Conservation (phyloP, 2,113 vertebrate genomes). For the Gnathonemus longibarbis region DNA sequence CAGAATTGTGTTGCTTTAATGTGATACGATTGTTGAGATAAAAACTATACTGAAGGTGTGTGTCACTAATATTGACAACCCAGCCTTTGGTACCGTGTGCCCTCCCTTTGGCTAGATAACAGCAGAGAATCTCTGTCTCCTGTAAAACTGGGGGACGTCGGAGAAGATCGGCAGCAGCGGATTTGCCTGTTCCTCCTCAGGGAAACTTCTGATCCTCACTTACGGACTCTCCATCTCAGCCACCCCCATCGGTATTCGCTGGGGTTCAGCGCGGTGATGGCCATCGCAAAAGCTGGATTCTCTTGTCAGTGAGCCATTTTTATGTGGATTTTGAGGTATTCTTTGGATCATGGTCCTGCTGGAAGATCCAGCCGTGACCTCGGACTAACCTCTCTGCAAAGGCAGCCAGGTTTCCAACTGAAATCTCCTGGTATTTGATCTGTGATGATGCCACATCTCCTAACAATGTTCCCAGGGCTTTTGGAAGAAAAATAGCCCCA, state of each 20-base stretch:
- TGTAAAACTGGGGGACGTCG: neutral
- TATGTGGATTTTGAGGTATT: conserved; percentile 2
- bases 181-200: neutral
- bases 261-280: neutral
- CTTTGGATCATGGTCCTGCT: neutral
- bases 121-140: neutral
- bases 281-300: neutral
- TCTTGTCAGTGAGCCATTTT: neutral
- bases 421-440: neutral
- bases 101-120: neutral
- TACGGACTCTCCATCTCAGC: neutral
- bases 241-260: neutral
- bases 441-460: conserved; percentile 1
- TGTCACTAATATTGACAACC: neutral
- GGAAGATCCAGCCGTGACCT: neutral
- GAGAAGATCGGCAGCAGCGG: neutral
- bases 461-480: neutral
- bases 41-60: neutral
- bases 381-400: neutral
- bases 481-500: neutral
- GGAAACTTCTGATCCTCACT: neutral
- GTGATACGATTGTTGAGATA: neutral
- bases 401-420: neutral
- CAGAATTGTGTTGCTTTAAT: neutral
- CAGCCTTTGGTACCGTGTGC: neutral